Evolutionary conservation across 2,888 invertebrate genomes (phyloP).

Genomic region (Gnatocerus cornutus): DNA sequence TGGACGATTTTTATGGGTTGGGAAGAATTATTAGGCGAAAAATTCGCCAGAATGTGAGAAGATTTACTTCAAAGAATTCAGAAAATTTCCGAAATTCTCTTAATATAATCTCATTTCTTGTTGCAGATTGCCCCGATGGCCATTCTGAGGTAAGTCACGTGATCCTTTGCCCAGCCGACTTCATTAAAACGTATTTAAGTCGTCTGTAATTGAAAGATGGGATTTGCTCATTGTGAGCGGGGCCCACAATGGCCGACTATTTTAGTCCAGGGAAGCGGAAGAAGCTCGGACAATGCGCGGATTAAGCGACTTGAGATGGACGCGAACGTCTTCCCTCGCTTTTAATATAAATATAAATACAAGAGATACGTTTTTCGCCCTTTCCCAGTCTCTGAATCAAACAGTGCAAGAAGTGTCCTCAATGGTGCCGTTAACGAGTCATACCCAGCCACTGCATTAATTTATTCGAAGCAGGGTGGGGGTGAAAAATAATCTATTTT

Average conservation of each 20-base stretch:
- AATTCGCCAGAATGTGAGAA: not conserved
- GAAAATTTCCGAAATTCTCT: too few species aligned
- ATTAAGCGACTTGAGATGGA: slow-evolving; percentile 59
- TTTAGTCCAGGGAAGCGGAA: slow-evolving; percentile 60
- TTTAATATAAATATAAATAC: slow-evolving; percentile 53
- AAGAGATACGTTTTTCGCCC: slow-evolving; percentile 12
- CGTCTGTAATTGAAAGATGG: slow-evolving; percentile 63
- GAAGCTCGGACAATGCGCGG: slow-evolving; percentile 62
- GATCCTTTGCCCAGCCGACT: slow-evolving; percentile 40
- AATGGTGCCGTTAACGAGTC: slow-evolving; percentile 33
- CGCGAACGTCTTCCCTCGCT: slow-evolving; percentile 36
- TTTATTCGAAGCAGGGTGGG: slow-evolving; percentile 53
- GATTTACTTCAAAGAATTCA: not conserved
- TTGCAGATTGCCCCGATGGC: slow-evolving; percentile 25
- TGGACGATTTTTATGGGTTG: slow-evolving; percentile 23
- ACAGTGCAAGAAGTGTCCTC: slow-evolving; percentile 12
- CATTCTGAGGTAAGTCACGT: slow-evolving; percentile 45
- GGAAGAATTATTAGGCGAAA: not conserved
- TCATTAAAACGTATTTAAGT: slow-evolving; percentile 61
- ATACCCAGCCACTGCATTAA: slow-evolving; percentile 51
- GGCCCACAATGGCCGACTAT: slow-evolving; percentile 58
- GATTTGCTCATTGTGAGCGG: slow-evolving; percentile 60
- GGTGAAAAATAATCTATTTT: slow-evolving; percentile 64
- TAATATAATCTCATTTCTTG: slow-evolving; percentile 24
- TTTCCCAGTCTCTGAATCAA: not conserved